Evolutionary conservation across 2,113 vertebrate species (phyloP), one percentile per base, ranked within the genome.

Genomic region (Crypturellus undulatus): DNA sequence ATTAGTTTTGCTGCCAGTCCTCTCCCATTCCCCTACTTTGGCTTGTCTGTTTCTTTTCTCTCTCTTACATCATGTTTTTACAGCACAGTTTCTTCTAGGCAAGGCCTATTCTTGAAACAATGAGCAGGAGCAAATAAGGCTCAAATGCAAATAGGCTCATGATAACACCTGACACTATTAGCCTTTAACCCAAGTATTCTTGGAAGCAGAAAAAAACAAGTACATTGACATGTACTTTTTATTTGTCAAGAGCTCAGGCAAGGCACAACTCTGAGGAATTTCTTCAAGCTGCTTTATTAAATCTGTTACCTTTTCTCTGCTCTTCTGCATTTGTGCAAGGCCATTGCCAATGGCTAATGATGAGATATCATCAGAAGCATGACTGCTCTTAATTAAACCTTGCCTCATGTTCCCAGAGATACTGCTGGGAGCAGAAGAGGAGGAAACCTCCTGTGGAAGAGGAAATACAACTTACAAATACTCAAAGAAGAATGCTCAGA

Each of bases 371-470:
- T 96, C 87, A 96, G 92, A 92, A 95, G 79, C 77, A 92, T 75
- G 92, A 96, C 73, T 93, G 89, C 63, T 95, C 56, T 97, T 95
- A 96, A 96, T 96, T 95, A 95, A 95, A 95, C 58, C 85, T 92
- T 96, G 93, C 47, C 92, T 73, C 83, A 25, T 45, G 80, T 95
- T 93, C 82, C 92, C 84, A 94, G 89, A 94, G 84, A 94, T 68
- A 90, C 77, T 20, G 43, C 90, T 94, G 95, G 43, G 88, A 95
- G 87, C 77, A 94, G 83, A 91, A 70, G 89, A 95, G 4, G 4
- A 69, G 43, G 80, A 97, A 95, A 90, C 32, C 51, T 81, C 42
- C 87, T 21, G 56, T 71, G 84, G 89, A 94, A 96, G 59, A 92
- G 36, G 52, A 94, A 96, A 85, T 63, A 59, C 36, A 95, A 78